These are phyloP conservation scores for Sebastes nivosus DNA, from an alignment of 2,797 vertebrate species.

Conservation along the genomic window DNA sequence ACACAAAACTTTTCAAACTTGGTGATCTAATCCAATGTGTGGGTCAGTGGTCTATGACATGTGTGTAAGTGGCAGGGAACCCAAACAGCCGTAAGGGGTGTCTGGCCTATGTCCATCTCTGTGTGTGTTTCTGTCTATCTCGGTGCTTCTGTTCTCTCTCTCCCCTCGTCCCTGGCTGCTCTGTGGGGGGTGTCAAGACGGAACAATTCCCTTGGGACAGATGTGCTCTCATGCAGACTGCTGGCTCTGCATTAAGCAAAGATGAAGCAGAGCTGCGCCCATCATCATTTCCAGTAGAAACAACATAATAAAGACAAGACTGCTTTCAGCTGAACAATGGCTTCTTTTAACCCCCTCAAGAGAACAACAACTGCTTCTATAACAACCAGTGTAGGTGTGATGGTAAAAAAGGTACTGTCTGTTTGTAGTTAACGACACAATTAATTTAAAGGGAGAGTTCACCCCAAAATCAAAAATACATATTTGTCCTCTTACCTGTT, in stretches of 20 bases:
- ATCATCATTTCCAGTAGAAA: constrained; percentile 35
- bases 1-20: constrained; percentile 16
- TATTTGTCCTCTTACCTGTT: too few species aligned
- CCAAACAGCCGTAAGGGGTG: constrained; percentile 57
- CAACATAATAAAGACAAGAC: constrained; percentile 45
- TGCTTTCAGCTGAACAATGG: constrained; percentile 30
- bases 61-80: constrained; percentile 38
- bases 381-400: neutral
- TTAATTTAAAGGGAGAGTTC: too few species aligned
- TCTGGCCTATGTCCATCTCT: constrained; percentile 62
- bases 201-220: constrained; percentile 44
- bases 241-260: constrained; percentile 42
- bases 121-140: constrained; percentile 36
- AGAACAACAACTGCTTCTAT: neutral
- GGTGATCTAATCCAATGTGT: neutral
- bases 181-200: constrained; percentile 38
- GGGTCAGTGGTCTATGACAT: constrained; percentile 36
- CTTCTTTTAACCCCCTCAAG: neutral
- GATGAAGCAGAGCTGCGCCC: constrained; percentile 10
- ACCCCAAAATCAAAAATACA: too few species aligned
- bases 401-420: too few species aligned
- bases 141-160: neutral
- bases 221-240: constrained; percentile 58
- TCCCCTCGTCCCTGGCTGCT: constrained; percentile 10
- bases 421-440: too few species aligned